A percentile compares a stretch with the other conserved stretches of the same genome.
These are phyloP conservation scores for Eueremaeus valkanovi DNA, from an alignment of 2,888 invertebrate species.

Conservation along the genomic window DNA sequence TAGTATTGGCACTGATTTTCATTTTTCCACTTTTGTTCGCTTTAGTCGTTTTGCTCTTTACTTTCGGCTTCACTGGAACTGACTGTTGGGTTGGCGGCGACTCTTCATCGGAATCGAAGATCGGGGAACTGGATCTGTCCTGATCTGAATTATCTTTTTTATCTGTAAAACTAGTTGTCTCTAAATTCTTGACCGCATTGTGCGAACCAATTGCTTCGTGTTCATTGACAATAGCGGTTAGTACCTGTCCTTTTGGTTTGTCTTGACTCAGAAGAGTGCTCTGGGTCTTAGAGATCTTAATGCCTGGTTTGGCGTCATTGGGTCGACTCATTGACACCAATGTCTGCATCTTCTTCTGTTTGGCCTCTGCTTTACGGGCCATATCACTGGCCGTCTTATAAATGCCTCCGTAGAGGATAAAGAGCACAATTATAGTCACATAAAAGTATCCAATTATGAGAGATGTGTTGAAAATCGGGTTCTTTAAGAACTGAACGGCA, in stretches of 20 bases:
- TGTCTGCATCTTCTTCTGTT: conserved; percentile 90
- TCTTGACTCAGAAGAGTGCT: conserved; percentile 67
- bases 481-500: conserved; percentile 93
- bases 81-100: conserved; percentile 41
- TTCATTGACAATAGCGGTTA: neutral
- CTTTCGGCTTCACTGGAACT: conserved; percentile 7
- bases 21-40: conserved; percentile 32
- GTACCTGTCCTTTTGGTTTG: conserved; percentile 58
- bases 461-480: conserved; percentile 94
- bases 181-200: conserved; percentile 27
- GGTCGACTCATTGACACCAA: conserved; percentile 61
- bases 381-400: conserved; percentile 95
- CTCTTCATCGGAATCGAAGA: conserved; percentile 92
- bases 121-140: conserved; percentile 83
- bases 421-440: conserved; percentile 91
- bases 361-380: conserved; percentile 94
- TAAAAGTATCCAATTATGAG: conserved; percentile 95
- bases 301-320: conserved; percentile 6
- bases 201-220: conserved; percentile 21
- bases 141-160: conserved; percentile 54
- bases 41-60: conserved; percentile 1
- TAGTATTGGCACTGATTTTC: neutral
- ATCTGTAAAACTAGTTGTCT: conserved; percentile 20
- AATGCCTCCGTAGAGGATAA: conserved; percentile 92
- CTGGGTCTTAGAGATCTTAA: conserved; percentile 63